Conservation (phyloP, 2,797 vertebrate species). For the Typhlichthys eigenmanni region DNA sequence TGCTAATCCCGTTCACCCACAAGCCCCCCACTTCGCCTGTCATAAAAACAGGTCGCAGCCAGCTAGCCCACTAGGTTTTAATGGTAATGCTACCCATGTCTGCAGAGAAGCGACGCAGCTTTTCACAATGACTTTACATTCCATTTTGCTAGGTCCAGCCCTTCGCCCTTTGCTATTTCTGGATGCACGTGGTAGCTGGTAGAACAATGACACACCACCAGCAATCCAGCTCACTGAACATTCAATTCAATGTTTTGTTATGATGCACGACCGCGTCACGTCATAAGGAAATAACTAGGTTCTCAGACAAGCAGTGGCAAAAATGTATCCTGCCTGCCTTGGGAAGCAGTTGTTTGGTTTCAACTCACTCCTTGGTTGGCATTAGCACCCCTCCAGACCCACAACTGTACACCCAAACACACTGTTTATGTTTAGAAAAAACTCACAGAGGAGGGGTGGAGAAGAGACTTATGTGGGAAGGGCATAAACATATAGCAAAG, state of each 20-base stretch:
- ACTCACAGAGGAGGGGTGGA: no score
- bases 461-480: no score
- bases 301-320: no score
- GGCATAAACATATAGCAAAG: no score
- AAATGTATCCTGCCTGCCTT: no score
- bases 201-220: constrained; percentile 12
- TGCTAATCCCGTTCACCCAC: constrained; percentile 43
- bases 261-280: constrained; percentile 19
- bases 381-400: no score
- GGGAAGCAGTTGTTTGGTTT: no score
- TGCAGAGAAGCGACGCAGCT: constrained; percentile 34
- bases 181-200: constrained; percentile 44
- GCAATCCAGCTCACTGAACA: constrained; percentile 41
- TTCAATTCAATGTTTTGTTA: constrained; percentile 35
- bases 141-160: constrained; percentile 37
- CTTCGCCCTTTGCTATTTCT: constrained; percentile 63
- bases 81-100: constrained; percentile 53
- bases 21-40: constrained; percentile 26
- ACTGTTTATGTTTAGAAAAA: no score
- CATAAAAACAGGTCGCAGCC: constrained; percentile 63
- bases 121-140: constrained; percentile 57
- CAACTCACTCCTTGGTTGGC: no score
- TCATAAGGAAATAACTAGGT: no score
- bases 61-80: constrained; percentile 22
- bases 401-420: no score